phyloP scores from a whole-genome alignment of 2,113 vertebrate species.

The Rhizomys pruinosus region DNA sequence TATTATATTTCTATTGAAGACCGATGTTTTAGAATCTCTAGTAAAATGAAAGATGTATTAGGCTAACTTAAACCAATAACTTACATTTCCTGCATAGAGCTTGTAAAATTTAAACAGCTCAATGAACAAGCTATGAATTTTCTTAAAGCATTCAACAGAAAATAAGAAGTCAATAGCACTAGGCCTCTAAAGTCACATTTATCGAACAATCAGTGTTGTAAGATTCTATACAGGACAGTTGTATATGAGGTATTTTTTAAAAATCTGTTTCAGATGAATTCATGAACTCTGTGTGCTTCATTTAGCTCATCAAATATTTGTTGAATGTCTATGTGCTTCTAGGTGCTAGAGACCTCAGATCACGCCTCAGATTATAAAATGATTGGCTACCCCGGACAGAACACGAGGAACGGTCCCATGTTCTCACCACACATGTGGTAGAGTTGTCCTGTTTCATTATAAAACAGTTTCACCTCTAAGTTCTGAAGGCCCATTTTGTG shows the following conservation, averaged over 20 bases:
- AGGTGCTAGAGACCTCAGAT: neutral
- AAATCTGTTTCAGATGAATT: neutral
- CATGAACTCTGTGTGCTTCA: neutral
- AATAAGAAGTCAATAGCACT: neutral
- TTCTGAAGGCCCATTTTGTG: neutral
- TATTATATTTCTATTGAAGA: neutral
- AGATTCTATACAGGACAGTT: neutral
- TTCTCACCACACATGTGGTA: neutral
- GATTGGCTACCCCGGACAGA: neutral
- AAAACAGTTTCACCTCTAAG: neutral
- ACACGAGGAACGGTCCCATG: neutral
- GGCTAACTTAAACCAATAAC: neutral
- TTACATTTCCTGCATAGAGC: neutral
- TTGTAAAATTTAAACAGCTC: constrained; percentile 22
- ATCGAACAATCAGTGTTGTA: neutral
- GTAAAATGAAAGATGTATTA: neutral
- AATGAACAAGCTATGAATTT: neutral
- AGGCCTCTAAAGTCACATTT: neutral
- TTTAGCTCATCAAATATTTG: neutral
- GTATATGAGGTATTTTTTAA: neutral
- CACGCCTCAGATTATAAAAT: neutral
- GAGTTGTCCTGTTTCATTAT: neutral
- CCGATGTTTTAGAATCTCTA: neutral
- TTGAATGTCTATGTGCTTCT: neutral
- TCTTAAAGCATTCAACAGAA: neutral